Conservation (phyloP, 2,113 vertebrate genomes). For the Hippocampus abdominalis region DNA sequence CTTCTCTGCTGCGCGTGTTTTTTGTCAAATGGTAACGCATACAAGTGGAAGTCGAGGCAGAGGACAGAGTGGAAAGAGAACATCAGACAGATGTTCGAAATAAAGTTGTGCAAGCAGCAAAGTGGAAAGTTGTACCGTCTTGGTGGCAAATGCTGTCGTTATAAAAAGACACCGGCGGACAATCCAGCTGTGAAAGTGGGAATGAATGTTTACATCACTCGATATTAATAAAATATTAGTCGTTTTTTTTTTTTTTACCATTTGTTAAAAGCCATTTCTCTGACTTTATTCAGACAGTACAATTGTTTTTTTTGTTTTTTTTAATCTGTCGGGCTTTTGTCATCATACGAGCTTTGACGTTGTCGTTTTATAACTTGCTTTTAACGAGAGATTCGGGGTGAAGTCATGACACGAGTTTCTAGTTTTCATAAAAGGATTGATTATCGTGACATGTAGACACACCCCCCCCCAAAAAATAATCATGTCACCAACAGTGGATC, state of each 20-base stretch:
- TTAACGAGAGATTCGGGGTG: background rate
- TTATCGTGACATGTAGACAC: too few relatives aligned
- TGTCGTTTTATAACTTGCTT: slow-evolving; percentile 1
- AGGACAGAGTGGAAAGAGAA: background rate
- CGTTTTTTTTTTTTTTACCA: background rate
- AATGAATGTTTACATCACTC: slow-evolving; percentile 16
- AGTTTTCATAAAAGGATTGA: too few relatives aligned
- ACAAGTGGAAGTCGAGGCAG: background rate
- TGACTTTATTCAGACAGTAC: background rate
- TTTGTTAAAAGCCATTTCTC: slow-evolving; percentile 8
- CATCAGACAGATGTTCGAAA: slow-evolving; percentile 6
- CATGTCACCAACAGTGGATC: too few relatives aligned
- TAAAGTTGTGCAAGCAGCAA: slow-evolving; percentile 6
- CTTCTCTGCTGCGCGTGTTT: background rate
- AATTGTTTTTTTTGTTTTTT: background rate
- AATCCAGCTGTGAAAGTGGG: slow-evolving; percentile 22
- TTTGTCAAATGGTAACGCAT: slow-evolving; percentile 7
- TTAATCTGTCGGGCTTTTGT: background rate
- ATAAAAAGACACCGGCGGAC: slow-evolving; percentile 25
- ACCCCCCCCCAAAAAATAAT: too few relatives aligned
- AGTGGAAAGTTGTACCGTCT: slow-evolving; percentile 3
- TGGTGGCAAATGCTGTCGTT: slow-evolving; percentile 22
- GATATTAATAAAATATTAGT: slow-evolving; percentile 14
- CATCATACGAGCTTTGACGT: too few relatives aligned
- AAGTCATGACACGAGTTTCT: slow-evolving; percentile 7